These are phyloP conservation scores for Neodontobutis hainanensis DNA, from an alignment of 2,113 vertebrate genomes.

Conservation along the genomic window DNA sequence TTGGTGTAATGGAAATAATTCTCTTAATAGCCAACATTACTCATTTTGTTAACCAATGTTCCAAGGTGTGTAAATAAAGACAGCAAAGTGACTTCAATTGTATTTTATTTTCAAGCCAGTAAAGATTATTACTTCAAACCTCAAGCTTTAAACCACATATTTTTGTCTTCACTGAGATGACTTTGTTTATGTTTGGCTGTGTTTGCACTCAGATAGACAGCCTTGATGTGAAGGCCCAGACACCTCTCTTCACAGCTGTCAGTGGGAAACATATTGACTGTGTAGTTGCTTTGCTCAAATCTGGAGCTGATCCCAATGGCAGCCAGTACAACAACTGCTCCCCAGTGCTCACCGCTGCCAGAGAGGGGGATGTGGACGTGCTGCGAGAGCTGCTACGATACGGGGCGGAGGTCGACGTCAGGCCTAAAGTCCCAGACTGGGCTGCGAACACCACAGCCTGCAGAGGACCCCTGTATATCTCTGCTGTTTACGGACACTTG, in stretches of 20 bases:
- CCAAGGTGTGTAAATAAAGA: not conserved
- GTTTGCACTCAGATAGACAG: conserved; percentile 79
- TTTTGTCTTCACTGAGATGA: not conserved
- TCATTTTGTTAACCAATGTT: not conserved
- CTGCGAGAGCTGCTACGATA: conserved; percentile 84
- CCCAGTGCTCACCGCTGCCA: conserved; percentile 85
- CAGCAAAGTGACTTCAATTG: not conserved
- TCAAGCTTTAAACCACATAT: not conserved
- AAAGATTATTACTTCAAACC: not conserved
- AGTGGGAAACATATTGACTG: conserved; percentile 89
- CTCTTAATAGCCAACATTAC: conserved; percentile 10
- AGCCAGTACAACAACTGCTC: conserved; percentile 92
- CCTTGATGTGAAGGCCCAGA: conserved; percentile 94
- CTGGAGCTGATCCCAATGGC: conserved; percentile 86
- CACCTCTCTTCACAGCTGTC: conserved; percentile 90
- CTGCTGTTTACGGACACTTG: conserved; percentile 87
- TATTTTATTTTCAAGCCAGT: not conserved
- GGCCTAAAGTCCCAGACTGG: conserved; percentile 84
- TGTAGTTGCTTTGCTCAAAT: conserved; percentile 83
- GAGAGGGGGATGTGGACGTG: conserved; percentile 83
- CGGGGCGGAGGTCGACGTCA: conserved; percentile 85
- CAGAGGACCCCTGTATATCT: conserved; percentile 90
- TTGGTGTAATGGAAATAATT: conserved; percentile 17
- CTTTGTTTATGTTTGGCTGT: not conserved
- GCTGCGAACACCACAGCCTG: conserved; percentile 81